These are phyloP conservation scores for Poliocrania exsul DNA, from an alignment of 2,797 vertebrate genomes.

Conservation along the genomic window DNA sequence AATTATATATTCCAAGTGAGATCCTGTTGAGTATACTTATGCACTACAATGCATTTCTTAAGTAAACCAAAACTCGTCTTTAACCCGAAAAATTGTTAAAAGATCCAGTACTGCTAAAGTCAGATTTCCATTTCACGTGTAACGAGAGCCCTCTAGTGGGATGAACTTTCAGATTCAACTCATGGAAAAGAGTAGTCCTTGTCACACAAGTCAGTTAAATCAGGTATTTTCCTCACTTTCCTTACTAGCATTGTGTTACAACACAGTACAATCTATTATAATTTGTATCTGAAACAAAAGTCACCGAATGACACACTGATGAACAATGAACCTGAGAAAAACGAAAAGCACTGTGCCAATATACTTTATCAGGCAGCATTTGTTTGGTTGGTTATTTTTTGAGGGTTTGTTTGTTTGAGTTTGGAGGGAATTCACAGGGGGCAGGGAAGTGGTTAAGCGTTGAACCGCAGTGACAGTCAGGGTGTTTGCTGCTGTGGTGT, in stretches of 20 bases:
- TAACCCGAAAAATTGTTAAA: not conserved
- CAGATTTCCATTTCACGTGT: slow-evolving; percentile 18
- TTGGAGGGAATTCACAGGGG: rapidly evolving
- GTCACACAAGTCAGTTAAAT: not conserved
- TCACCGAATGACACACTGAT: not conserved
- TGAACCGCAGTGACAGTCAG: not conserved
- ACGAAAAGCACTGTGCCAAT: not conserved
- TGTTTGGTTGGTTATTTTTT: not conserved
- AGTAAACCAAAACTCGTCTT: not conserved
- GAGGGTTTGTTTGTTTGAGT: not conserved
- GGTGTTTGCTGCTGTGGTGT: not conserved
- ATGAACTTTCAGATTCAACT: not conserved
- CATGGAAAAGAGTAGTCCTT: rapidly evolving
- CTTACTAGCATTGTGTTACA: not conserved
- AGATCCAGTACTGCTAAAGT: rapidly evolving
- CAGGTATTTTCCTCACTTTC: not conserved
- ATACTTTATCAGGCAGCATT: not conserved
- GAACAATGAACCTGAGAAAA: not conserved
- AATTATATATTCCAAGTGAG: not conserved
- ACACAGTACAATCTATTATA: not conserved
- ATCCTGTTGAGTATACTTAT: not conserved
- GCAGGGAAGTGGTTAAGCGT: rapidly evolving
- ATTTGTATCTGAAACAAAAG: not conserved
- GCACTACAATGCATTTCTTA: not conserved
- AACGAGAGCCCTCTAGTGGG: slow-evolving; percentile 77